phyloP scores from a whole-genome alignment of 2,113 vertebrate species.

The Bos indicus region DNA sequence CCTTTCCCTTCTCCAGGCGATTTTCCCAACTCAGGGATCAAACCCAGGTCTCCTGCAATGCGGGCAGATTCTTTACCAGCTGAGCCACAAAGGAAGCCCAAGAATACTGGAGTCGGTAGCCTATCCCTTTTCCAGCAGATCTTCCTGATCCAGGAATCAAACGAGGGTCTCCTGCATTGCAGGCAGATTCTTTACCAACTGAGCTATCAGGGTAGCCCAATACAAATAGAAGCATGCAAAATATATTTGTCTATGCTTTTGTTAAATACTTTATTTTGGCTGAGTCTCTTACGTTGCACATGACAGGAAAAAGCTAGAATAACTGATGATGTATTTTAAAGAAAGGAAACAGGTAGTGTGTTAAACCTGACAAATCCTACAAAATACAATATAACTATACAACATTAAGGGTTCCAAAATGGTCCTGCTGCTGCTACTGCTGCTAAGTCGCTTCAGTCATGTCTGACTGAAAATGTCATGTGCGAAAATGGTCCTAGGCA shows the following conservation, averaged over 20 bases:
- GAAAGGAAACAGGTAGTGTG: not conserved
- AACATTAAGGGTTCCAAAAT: not conserved
- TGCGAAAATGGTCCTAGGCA: not conserved
- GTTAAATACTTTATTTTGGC: not conserved
- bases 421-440: not conserved
- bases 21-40: not conserved
- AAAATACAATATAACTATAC: not conserved
- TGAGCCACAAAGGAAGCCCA: not conserved
- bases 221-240: not conserved
- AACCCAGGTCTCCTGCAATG: not conserved
- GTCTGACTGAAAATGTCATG: too few relatives aligned
- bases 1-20: not conserved
- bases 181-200: not conserved
- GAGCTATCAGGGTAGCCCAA: not conserved
- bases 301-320: not conserved
- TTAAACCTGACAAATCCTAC: not conserved
- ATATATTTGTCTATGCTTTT: not conserved
- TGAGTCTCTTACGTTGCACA: not conserved
- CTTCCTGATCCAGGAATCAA: not conserved
- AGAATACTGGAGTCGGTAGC: not conserved
- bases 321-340: not conserved
- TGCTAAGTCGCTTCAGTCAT: too few relatives aligned
- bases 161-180: not conserved
- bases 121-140: not conserved
- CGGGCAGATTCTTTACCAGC: not conserved